Conservation (phyloP, 2,113 vertebrate species). For the Cinclus cinclus region DNA sequence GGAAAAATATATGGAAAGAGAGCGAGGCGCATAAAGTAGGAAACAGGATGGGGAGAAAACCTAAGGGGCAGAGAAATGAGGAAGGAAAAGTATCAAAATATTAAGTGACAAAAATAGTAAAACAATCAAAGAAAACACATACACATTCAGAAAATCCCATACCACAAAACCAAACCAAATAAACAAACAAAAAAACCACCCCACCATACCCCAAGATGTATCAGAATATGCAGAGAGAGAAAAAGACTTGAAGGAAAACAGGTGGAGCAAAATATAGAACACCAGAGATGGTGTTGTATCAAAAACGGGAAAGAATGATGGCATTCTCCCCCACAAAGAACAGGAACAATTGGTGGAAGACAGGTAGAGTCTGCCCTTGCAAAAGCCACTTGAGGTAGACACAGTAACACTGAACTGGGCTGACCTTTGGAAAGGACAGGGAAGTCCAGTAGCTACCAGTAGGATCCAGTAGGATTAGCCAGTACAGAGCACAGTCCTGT, state of each 20-base stretch:
- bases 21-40: neutral
- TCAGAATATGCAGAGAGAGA: neutral
- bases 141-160: neutral
- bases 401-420: neutral
- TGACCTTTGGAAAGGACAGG: neutral
- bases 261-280: neutral
- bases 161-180: neutral
- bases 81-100: neutral
- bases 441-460: neutral
- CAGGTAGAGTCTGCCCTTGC: neutral
- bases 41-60: neutral
- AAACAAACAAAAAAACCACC: neutral
- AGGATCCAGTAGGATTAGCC: neutral
- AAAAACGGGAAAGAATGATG: neutral
- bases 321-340: neutral
- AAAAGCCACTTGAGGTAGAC: neutral
- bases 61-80: neutral
- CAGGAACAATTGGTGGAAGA: neutral
- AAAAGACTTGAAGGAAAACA: neutral
- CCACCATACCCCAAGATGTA: neutral
- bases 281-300: neutral
- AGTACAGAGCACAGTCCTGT: neutral
- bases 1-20: neutral
- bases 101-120: neutral
- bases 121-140: neutral